Percentiles rank a stretch among this genome's conserved stretches.
phyloP scores from a whole-genome alignment of 37 sponge, comb jelly and placozoan genomes.

The Lycopodina hypogea region DNA sequence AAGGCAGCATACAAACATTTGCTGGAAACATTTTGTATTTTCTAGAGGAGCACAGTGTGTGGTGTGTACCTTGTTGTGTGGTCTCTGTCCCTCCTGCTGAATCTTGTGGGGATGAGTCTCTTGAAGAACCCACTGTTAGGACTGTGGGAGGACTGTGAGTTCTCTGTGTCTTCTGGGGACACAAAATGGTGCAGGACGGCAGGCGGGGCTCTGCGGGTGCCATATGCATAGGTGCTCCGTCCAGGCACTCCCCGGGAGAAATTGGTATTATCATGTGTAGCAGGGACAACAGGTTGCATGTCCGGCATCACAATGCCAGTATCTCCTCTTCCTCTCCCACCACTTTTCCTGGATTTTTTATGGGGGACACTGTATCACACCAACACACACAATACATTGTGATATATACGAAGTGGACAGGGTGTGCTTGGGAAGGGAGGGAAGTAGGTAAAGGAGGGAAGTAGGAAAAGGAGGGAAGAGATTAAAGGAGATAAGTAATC shows the following conservation, averaged over 20 bases:
- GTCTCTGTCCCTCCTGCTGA: slow-evolving; percentile 53
- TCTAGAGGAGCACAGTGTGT: too few species aligned
- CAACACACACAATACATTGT: neutral
- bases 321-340: too few species aligned
- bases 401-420: neutral
- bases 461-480: too few species aligned
- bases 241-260: slow-evolving; percentile 35
- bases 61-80: too few species aligned
- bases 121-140: slow-evolving; percentile 56
- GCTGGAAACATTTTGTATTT: too few species aligned
- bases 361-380: slow-evolving; percentile 71
- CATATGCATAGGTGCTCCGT: slow-evolving; percentile 70
- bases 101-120: slow-evolving; percentile 55
- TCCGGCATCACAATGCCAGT: neutral
- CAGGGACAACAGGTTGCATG: slow-evolving; percentile 34
- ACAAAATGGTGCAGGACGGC: slow-evolving; percentile 10
- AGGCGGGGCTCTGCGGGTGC: slow-evolving; percentile 39
- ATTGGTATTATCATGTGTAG: slow-evolving; percentile 28
- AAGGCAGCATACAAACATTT: too few species aligned
- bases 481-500: too few species aligned
- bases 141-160: slow-evolving; percentile 14
- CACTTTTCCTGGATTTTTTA: slow-evolving; percentile 13
- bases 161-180: slow-evolving; percentile 12
- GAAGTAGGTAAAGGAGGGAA: too few species aligned
- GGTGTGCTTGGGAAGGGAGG: too few species aligned